Evolutionary conservation across 2,888 invertebrate genomes (phyloP).

Genomic region (Cephus pygmeus): DNA sequence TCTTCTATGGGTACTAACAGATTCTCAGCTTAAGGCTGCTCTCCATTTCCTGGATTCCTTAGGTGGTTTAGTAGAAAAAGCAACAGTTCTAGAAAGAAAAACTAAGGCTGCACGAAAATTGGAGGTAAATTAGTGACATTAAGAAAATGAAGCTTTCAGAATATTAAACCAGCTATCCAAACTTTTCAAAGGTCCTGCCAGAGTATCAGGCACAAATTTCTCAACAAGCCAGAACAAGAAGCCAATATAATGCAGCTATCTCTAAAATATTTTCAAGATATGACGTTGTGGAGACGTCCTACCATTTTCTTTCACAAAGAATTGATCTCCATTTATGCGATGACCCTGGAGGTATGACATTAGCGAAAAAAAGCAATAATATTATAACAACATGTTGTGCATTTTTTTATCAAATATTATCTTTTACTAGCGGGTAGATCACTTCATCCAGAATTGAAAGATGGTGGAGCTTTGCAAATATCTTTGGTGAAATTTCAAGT

Average conservation of each 20-base stretch:
- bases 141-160: conserved; percentile 31
- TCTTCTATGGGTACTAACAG: conserved; percentile 95
- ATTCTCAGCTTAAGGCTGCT: conserved; percentile 94
- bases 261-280: conserved; percentile 82
- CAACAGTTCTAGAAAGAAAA: conserved; percentile 82
- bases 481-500: conserved; percentile 87
- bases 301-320: conserved; percentile 92
- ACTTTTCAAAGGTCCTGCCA: conserved; percentile 70
- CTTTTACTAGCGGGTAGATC: conserved; percentile 79
- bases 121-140: conserved; percentile 67
- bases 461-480: conserved; percentile 94
- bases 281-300: conserved; percentile 97
- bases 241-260: conserved; percentile 60
- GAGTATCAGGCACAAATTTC: conserved; percentile 80
- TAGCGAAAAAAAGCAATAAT: neutral
- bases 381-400: neutral
- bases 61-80: conserved; percentile 82
- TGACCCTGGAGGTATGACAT: conserved; percentile 81
- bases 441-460: conserved; percentile 83
- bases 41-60: conserved; percentile 89
- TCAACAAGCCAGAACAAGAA: conserved; percentile 69
- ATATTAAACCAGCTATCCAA: neutral
- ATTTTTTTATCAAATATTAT: conserved; percentile 17
- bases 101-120: conserved; percentile 88
- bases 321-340: conserved; percentile 97